Percentiles rank a stretch among this genome's conserved stretches.
phyloP scores from a whole-genome alignment of 2,797 vertebrate genomes.

The Urosaurus nigricauda region DNA sequence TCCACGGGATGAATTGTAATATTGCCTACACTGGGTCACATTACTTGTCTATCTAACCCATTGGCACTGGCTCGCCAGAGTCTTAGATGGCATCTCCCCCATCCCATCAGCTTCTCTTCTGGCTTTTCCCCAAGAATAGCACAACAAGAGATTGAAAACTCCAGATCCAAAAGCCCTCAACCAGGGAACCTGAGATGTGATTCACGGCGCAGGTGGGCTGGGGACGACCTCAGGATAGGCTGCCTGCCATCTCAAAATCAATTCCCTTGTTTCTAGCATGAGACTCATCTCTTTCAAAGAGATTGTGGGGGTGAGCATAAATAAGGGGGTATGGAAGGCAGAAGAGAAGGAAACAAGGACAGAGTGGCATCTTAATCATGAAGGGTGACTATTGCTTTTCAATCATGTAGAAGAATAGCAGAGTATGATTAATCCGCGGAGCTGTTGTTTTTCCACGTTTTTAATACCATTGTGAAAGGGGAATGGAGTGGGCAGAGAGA shows the following conservation, averaged over 20 bases:
- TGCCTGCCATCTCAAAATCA: constrained; percentile 39
- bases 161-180: not conserved
- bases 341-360: constrained; percentile 5
- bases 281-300: constrained; percentile 23
- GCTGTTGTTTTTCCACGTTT: constrained; percentile 26
- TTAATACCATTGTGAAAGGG: constrained; percentile 33
- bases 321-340: constrained; percentile 26
- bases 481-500: accelerated
- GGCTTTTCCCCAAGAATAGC: not conserved
- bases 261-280: not conserved
- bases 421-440: constrained; percentile 45
- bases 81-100: not conserved
- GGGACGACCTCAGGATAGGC: not conserved
- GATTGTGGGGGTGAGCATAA: not conserved
- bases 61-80: not conserved
- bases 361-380: constrained; percentile 12
- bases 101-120: not conserved
- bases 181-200: not conserved
- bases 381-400: constrained; percentile 29
- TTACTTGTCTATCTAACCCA: not conserved
- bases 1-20: no score
- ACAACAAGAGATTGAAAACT: not conserved
- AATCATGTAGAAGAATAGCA: constrained; percentile 21
- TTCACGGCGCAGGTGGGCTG: constrained; percentile 17
- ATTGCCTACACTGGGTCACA: not conserved